phyloP scores from a whole-genome alignment of 2,113 vertebrate species.

The Siniperca knerii region DNA sequence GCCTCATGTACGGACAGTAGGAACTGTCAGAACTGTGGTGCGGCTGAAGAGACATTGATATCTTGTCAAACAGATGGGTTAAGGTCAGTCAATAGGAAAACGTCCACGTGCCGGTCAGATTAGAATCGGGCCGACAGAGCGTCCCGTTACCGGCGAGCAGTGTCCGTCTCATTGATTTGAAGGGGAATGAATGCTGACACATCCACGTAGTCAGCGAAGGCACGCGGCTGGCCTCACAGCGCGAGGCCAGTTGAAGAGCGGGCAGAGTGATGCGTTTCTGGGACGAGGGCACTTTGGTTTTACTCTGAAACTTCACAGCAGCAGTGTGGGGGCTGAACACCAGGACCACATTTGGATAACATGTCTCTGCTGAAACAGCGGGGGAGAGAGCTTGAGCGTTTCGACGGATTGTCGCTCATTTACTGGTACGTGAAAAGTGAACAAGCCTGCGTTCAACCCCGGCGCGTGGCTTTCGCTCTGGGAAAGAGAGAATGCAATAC shows the following conservation, averaged over 20 bases:
- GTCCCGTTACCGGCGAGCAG: constrained; percentile 7
- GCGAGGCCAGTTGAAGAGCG: constrained; percentile 3
- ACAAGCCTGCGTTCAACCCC: neutral
- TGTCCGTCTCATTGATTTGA: constrained; percentile 41
- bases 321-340: neutral
- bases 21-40: neutral
- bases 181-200: constrained; percentile 73
- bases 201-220: constrained; percentile 60
- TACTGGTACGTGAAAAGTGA: constrained; percentile 86
- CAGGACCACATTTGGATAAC: constrained; percentile 42
- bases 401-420: constrained; percentile 90
- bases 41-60: neutral
- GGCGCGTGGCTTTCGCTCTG: neutral
- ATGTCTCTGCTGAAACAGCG: constrained; percentile 87
- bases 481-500: neutral
- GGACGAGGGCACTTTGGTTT: neutral
- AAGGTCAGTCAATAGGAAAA: constrained; percentile 64
- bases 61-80: constrained; percentile 31
- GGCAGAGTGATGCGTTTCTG: constrained; percentile 14
- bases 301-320: neutral
- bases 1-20: neutral
- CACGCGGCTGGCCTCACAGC: neutral
- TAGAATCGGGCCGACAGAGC: constrained; percentile 40
- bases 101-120: constrained; percentile 55
- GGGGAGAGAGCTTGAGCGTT: constrained; percentile 85